phyloP scores from a whole-genome alignment of 2,888 invertebrate species.

The Hyalella azteca region DNA sequence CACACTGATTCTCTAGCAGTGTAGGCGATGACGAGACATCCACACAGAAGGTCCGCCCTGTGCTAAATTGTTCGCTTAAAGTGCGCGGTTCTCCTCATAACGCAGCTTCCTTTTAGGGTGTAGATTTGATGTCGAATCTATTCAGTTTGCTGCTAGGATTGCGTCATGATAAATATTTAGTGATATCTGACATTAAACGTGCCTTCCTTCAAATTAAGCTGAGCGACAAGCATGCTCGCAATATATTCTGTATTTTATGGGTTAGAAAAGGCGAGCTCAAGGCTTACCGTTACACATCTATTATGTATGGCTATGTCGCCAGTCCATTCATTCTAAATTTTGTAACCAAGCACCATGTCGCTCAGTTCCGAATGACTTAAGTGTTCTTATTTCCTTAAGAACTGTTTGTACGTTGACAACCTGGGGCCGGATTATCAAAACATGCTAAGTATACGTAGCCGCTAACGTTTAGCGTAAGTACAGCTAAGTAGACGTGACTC shows the following conservation, averaged over 20 bases:
- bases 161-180: neutral
- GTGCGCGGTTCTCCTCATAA: neutral
- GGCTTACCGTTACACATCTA: constrained; percentile 29
- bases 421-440: no score
- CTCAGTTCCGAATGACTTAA: neutral
- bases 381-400: neutral
- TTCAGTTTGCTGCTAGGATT: neutral
- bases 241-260: constrained; percentile 35
- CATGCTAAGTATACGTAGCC: no score
- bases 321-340: constrained; percentile 35
- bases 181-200: neutral
- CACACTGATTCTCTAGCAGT: no score
- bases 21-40: neutral
- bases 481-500: no score
- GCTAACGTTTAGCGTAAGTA: no score
- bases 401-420: constrained; percentile 20
- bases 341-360: constrained; percentile 3
- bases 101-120: neutral
- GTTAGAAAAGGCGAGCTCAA: neutral
- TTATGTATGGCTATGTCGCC: constrained; percentile 12
- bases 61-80: constrained; percentile 25
- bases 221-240: neutral
- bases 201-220: constrained; percentile 11
- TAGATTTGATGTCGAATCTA: neutral
- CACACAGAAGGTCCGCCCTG: neutral